Evolutionary conservation across 1,140 invertebrate genomes (phyloP), one percentile per base, ranked within the genome.

Genomic region (Diorhabda elongata): DNA sequence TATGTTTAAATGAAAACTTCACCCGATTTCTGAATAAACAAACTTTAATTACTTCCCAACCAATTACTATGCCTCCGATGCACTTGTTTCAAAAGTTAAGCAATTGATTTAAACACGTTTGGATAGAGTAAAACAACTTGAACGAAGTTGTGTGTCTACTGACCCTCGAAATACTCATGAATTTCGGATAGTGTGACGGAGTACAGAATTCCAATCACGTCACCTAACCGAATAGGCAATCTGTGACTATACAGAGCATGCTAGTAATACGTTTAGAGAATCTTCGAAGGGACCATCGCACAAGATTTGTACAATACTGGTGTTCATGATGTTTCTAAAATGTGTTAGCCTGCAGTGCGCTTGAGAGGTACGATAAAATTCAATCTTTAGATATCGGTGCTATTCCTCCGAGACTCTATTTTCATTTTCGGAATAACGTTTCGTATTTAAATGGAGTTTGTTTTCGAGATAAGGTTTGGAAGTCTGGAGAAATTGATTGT

Each of bases 181-280:
- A 62, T 62, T 44, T 62, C 44, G 42, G 42, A 43, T 42, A 44
- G 61, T 62, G 61, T 62, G 61, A 62, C 61, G 44, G 9, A n/a
- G 43, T 62, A 44, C 4, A n/a, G 61, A 62, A 68, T 68, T 68
- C 67, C n/a, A n/a, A 52, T 57, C 67, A 68, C 67, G 67, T 11
- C 44, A 58, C 61, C 47, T 42, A 57, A 56, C 61, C 61, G 64
- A 68, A 68, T 64, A 63, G 67, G 67, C 67, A 68, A 68, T 68
- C 67, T 57, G 67, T 63, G 67, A 68, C 61, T 68, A 68, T 57
- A 61, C 44, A 45, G 44, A 41, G 67, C 64, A 7, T 42, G 11
- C 66, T 44, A n/a, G 61, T 62, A 62, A 62, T 62, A 44, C 61
- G 61, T 62, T 67, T 61, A 61, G 45, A 67, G 66, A 45, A 59